Base-by-base conservation (phyloP, 2,888 invertebrate genomes). In the Ophion ventricosus region DNA sequence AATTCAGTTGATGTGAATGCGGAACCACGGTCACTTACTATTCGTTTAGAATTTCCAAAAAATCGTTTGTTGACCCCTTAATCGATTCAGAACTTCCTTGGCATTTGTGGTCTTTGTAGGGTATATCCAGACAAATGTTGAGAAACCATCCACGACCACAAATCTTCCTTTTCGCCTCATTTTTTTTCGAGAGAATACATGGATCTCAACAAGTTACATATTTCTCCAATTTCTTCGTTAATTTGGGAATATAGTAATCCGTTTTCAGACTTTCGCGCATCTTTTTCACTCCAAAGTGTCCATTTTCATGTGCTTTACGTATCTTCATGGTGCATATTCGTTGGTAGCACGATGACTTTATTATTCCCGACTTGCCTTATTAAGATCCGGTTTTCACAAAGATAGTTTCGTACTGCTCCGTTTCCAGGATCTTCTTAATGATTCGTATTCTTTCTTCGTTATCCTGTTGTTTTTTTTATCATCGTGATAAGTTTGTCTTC, bases 41-140 rank as follows among this genome's bases (percentile, higher is more conserved):
- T 77, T 7, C 80, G 76, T 35, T 76, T 7, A 8, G 85, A 86
- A 56, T 87, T 87, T 10, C 87, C 87, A 56, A 88, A 88, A 88
- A 0, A 81, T n/a, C 0, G 70, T 66, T 1, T 86, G 64, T 35
- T 88, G 87, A 14, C 29, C 61, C 4, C 25, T 40, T 1, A 87
- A 25, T 29, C 80, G 57, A n/a, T 83, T 63, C 1, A 86, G 14
- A 4, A 78, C 81, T 75, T 90, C 90, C 29, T 87, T 86, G 0
- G 89, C 40, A 1, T 80, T 86, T 0, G 89, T 90, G 0, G 90
- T 85, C 80, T 90, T 91, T 0, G 89, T 90, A 0, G 90, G 85
- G 79, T 91, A 91, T 2, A 91, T 35, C 91, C 90, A 91, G 0
- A 83, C 84, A 77, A 90, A 92, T 78, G 91, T 92, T 0, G 89